phyloP scores from a whole-genome alignment of 2,113 vertebrate species.

The cattle (Bos taurus) region DNA sequence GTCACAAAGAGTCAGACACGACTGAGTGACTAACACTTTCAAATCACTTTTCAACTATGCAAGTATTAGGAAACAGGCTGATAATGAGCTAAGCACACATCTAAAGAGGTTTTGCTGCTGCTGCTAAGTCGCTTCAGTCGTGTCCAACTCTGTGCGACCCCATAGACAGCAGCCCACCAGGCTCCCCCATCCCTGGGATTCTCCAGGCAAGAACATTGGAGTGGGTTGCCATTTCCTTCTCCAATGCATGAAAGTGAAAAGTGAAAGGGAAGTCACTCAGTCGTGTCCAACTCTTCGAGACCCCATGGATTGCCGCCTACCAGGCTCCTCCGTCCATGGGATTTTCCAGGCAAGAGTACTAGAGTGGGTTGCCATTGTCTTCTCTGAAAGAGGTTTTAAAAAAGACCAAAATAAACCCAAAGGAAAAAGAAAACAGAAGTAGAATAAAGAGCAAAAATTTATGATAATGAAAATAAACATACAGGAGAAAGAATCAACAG shows the following conservation, averaged over 20 bases:
- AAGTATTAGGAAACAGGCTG: background rate
- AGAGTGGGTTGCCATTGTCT: background rate
- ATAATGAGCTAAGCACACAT: background rate
- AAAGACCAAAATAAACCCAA: background rate
- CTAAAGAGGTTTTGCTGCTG: background rate
- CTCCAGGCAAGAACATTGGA: background rate
- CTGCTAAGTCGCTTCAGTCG: fast-evolving
- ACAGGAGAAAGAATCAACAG: background rate
- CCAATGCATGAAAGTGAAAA: background rate
- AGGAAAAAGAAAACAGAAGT: background rate
- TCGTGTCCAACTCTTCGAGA: fast-evolving
- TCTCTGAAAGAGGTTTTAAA: background rate
- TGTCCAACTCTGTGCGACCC: background rate
- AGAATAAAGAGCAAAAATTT: background rate
- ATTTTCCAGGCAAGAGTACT: background rate
- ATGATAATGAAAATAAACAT: background rate
- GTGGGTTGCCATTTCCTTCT: background rate
- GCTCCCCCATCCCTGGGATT: background rate
- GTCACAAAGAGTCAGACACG: background rate
- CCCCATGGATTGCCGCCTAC: background rate
- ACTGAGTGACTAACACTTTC: background rate
- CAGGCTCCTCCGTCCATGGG: fast-evolving
- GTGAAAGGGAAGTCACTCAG: background rate
- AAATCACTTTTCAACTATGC: background rate
- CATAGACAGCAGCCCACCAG: background rate